These are phyloP conservation scores for Temnothorax nylanderi DNA, from an alignment of 1,140 invertebrate genomes.

Conservation along the genomic window DNA sequence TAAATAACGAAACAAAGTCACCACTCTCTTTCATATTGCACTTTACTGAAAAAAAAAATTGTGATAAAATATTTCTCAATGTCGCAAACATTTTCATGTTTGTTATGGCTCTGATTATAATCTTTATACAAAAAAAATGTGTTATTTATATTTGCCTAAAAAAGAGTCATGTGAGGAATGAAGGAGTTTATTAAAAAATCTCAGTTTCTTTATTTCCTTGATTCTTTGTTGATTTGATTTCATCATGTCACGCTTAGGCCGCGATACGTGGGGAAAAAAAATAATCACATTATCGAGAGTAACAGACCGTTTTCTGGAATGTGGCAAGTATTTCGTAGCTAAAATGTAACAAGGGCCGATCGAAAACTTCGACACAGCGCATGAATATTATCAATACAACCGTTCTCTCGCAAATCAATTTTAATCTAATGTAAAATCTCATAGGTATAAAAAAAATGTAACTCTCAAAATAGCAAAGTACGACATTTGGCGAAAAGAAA, in stretches of 20 bases:
- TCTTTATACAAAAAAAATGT: background rate
- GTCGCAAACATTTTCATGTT: background rate
- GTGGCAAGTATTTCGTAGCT: slow-evolving; percentile 61
- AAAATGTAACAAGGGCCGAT: slow-evolving; percentile 34
- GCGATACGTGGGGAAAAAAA: slow-evolving; percentile 48
- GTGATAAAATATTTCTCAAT: background rate
- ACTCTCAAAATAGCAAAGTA: background rate
- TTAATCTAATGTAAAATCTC: background rate
- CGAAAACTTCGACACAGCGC: background rate
- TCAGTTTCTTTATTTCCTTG: slow-evolving; percentile 70
- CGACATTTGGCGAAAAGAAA: background rate
- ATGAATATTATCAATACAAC: background rate
- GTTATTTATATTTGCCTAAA: slow-evolving; percentile 33
- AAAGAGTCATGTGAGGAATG: slow-evolving; percentile 43
- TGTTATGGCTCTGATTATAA: background rate
- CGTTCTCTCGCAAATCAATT: background rate
- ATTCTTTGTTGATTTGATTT: slow-evolving; percentile 56
- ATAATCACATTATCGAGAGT: slow-evolving; percentile 55
- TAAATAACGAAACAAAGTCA: background rate
- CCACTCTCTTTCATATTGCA: background rate
- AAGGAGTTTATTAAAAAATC: slow-evolving; percentile 64
- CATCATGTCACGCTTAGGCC: slow-evolving; percentile 47
- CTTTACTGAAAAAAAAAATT: background rate
- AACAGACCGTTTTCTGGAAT: slow-evolving; percentile 67
- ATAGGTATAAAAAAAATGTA: background rate